phyloP scores from a whole-genome alignment of 2,797 vertebrate genomes.

The Xyrichtys novacula region DNA sequence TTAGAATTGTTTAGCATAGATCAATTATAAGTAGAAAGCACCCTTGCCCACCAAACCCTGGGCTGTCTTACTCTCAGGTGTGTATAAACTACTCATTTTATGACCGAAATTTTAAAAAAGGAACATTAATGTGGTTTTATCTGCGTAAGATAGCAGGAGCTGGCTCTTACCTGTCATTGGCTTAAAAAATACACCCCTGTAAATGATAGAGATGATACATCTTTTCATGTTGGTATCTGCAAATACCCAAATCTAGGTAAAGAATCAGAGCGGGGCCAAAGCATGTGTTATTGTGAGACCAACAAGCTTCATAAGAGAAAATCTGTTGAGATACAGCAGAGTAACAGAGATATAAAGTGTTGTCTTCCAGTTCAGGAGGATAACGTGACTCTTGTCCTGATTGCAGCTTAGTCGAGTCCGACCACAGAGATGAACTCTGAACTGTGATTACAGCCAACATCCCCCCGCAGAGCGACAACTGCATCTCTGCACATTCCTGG shows the following conservation, averaged over 20 bases:
- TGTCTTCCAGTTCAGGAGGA: conserved; percentile 19
- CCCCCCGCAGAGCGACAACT: conserved; percentile 64
- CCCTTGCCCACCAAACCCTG: too few relatives aligned
- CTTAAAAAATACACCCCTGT: too few relatives aligned
- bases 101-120: too few relatives aligned
- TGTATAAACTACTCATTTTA: too few relatives aligned
- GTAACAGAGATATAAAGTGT: conserved; percentile 10
- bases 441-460: conserved; percentile 69
- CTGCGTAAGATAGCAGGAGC: too few relatives aligned
- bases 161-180: too few relatives aligned
- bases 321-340: neutral
- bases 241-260: neutral
- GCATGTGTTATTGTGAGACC: neutral
- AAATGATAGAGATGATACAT: too few relatives aligned
- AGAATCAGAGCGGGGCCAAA: neutral
- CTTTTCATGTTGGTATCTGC: neutral
- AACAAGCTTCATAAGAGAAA: conserved; percentile 7
- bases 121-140: too few relatives aligned
- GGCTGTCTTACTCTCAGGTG: too few relatives aligned
- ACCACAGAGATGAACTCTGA: conserved; percentile 64
- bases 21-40: too few relatives aligned
- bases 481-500: conserved; percentile 76
- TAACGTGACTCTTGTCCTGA: conserved; percentile 32
- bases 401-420: conserved; percentile 27
- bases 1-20: too few relatives aligned